Conservation (phyloP, 2,888 invertebrate species). For the Scaptodrosophila latifasciaeformis region DNA sequence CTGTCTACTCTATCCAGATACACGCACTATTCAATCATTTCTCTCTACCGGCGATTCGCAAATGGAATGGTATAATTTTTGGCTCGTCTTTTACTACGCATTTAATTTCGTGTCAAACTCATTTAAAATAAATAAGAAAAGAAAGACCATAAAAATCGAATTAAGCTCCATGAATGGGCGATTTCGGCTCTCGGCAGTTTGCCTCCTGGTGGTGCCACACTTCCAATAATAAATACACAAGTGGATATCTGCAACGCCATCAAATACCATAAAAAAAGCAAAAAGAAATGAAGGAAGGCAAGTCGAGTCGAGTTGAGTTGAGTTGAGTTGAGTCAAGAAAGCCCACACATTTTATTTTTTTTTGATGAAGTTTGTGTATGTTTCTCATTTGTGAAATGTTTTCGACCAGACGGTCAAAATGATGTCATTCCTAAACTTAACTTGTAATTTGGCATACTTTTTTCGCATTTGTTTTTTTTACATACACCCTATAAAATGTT, state of each 20-base stretch:
- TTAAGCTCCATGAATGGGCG: background rate
- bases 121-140: background rate
- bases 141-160: background rate
- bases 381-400: background rate
- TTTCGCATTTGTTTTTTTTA: no score
- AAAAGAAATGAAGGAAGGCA: no score
- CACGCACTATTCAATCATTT: slow-evolving; percentile 32
- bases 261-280: background rate
- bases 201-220: background rate
- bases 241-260: background rate
- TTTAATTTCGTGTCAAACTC: background rate
- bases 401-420: background rate
- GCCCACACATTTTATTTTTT: no score
- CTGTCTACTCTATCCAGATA: background rate
- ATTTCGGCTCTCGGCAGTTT: background rate
- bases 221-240: background rate
- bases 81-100: slow-evolving; percentile 22
- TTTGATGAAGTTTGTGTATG: background rate
- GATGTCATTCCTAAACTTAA: background rate
- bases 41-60: background rate
- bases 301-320: no score
- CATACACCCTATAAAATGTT: no score
- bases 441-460: no score
- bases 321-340: no score
- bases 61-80: no score